A percentile compares a stretch with the other conserved stretches of the same genome.
phyloP scores from a whole-genome alignment of 2,113 vertebrate species.

The Corynorhinus townsendii region DNA sequence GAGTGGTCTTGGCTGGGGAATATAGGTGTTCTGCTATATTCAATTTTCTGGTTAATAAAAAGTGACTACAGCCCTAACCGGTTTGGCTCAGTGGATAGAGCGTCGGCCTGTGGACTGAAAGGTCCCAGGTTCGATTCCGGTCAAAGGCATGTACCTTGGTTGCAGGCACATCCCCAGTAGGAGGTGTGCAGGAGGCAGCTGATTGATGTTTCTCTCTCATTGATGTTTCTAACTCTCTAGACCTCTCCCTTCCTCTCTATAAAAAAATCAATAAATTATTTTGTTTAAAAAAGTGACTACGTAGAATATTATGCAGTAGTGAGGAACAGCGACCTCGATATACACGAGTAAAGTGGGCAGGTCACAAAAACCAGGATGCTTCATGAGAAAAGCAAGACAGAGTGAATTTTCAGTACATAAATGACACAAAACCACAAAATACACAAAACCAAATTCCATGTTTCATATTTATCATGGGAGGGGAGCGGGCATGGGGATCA shows the following conservation, averaged over 20 bases:
- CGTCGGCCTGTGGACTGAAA: no score
- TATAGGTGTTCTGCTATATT: not conserved
- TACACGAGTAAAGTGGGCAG: not conserved
- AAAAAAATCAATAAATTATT: no score
- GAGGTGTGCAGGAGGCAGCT: no score
- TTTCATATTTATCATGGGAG: not conserved
- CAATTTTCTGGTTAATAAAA: constrained; percentile 52
- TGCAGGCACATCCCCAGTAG: no score
- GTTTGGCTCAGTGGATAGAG: no score
- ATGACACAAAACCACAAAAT: not conserved
- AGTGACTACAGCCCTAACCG: not conserved
- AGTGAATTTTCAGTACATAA: not conserved
- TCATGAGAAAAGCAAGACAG: not conserved
- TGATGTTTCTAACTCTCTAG: no score
- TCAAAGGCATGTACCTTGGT: no score
- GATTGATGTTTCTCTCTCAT: no score
- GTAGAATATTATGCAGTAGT: constrained; percentile 25
- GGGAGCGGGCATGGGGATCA: not conserved
- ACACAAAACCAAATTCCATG: not conserved
- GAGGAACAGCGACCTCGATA: not conserved
- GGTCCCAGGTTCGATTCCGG: no score
- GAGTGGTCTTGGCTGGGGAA: not conserved
- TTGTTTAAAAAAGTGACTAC: not conserved
- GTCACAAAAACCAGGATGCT: not conserved
- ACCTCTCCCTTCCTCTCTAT: no score